A percentile compares a stretch with the other conserved stretches of the same genome.
Evolutionary conservation across 2,797 vertebrate genomes (phyloP).

Genomic region (Neosilurus mollespiculum): DNA sequence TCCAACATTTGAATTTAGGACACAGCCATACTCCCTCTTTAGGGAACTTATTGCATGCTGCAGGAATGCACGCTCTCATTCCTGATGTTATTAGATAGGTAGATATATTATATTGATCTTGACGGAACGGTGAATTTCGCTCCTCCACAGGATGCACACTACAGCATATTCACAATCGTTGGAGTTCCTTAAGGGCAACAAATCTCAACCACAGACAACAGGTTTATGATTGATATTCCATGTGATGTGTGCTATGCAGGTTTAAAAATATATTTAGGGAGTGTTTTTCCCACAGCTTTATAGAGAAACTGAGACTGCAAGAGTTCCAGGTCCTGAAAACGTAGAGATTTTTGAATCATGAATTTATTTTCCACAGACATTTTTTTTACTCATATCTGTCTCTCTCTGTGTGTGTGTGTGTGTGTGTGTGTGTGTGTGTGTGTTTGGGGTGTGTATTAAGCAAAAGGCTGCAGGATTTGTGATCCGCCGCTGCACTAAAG

Average conservation of each 20-base stretch:
- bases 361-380: background rate
- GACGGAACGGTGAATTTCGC: constrained; percentile 28
- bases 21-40: background rate
- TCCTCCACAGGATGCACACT: constrained; percentile 33
- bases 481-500: constrained; percentile 61
- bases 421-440: constrained; percentile 19
- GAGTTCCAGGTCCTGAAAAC: background rate
- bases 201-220: constrained; percentile 35
- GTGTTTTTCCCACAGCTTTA: background rate
- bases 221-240: constrained; percentile 40
- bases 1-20: constrained; percentile 11
- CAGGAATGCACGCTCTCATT: constrained; percentile 22
- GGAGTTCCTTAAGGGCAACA: constrained; percentile 32
- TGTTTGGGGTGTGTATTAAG: constrained; percentile 42
- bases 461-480: constrained; percentile 51
- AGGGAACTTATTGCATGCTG: constrained; percentile 19
- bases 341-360: background rate
- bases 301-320: background rate
- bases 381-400: background rate
- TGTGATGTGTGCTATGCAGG: background rate
- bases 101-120: constrained; percentile 47
- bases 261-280: background rate
- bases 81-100: constrained; percentile 12
- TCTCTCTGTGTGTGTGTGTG: constrained; percentile 24
- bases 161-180: constrained; percentile 35